phyloP scores from a whole-genome alignment of 2,888 invertebrate genomes.

The Xestobium rufovillosum region DNA sequence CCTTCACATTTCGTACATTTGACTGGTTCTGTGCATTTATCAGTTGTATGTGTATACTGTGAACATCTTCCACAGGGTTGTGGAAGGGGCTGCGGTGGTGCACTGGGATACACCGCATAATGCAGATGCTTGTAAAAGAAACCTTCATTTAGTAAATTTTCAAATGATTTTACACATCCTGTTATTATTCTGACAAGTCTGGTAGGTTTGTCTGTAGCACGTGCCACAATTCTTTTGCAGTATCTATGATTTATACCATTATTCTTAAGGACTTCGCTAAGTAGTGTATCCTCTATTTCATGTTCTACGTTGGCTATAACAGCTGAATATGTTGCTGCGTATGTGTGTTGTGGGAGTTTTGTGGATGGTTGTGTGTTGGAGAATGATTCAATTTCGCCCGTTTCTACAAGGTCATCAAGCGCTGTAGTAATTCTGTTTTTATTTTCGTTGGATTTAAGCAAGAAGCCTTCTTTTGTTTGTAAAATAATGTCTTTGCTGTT shows the following conservation, averaged over 20 bases:
- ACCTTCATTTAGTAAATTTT: constrained; percentile 13
- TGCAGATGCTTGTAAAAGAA: constrained; percentile 2
- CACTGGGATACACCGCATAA: constrained; percentile 9
- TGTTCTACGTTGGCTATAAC: constrained; percentile 8
- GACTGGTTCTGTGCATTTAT: constrained; percentile 3
- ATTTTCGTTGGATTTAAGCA: too few relatives aligned
- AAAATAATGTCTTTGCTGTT: too few relatives aligned
- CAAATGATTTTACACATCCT: constrained; percentile 6
- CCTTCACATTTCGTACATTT: constrained; percentile 10
- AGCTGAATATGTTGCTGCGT: constrained; percentile 6
- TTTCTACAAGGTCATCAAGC: too few relatives aligned
- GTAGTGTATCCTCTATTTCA: too few relatives aligned
- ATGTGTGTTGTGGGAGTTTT: too few relatives aligned
- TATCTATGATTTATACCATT: too few relatives aligned
- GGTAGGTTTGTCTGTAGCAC: constrained; percentile 6
- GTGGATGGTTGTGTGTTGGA: too few relatives aligned
- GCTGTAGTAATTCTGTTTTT: too few relatives aligned
- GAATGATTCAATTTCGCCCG: too few relatives aligned
- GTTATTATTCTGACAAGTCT: constrained; percentile 11
- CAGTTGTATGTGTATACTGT: constrained; percentile 9
- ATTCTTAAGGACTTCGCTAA: too few relatives aligned
- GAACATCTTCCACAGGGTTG: constrained; percentile 11
- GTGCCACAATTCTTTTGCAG: constrained; percentile 11
- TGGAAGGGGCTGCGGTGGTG: constrained; percentile 9
- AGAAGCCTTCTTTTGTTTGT: too few relatives aligned